Conservation (phyloP, 2,797 vertebrate species). For the Oryzias dopingdopingensis region DNA sequence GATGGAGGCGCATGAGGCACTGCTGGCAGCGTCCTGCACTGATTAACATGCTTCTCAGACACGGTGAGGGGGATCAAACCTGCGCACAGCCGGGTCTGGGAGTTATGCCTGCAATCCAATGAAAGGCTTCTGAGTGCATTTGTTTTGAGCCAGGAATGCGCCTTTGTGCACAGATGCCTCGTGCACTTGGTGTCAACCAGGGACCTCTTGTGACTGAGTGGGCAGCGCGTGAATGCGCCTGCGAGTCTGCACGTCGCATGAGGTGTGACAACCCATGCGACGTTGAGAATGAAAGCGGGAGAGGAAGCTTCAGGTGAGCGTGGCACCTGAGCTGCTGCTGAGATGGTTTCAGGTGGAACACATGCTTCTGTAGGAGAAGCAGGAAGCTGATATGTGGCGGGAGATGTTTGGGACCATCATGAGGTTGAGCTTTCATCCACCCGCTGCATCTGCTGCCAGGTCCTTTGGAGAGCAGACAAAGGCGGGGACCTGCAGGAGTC, state of each 20-base stretch:
- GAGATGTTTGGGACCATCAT: background rate
- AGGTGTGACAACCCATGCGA: slow-evolving; percentile 55
- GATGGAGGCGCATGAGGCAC: slow-evolving; percentile 58
- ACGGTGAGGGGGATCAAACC: slow-evolving; percentile 68
- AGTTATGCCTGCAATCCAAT: slow-evolving; percentile 62
- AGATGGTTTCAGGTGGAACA: slow-evolving; percentile 49
- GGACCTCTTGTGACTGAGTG: slow-evolving; percentile 54
- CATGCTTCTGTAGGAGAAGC: slow-evolving; percentile 52
- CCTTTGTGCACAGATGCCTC: slow-evolving; percentile 48
- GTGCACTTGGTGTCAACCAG: slow-evolving; percentile 42
- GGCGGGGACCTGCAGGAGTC: slow-evolving; percentile 26
- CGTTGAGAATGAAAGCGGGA: slow-evolving; percentile 21
- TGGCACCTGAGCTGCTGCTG: slow-evolving; percentile 25
- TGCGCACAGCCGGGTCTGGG: slow-evolving; percentile 55
- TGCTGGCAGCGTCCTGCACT: slow-evolving; percentile 60
- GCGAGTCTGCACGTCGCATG: slow-evolving; percentile 11
- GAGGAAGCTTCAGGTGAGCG: slow-evolving; percentile 12
- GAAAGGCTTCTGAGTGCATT: slow-evolving; percentile 42
- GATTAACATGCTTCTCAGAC: slow-evolving; percentile 79
- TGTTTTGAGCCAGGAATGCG: slow-evolving; percentile 34
- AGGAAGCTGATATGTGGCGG: slow-evolving; percentile 60
- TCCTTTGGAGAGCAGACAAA: slow-evolving; percentile 28
- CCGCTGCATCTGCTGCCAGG: background rate
- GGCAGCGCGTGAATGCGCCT: slow-evolving; percentile 8
- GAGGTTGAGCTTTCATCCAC: slow-evolving; percentile 3